Percentiles rank a stretch among this genome's conserved stretches.
Conservation (phyloP, 2,888 invertebrate genomes). For the Drosophila mettleri region DNA sequence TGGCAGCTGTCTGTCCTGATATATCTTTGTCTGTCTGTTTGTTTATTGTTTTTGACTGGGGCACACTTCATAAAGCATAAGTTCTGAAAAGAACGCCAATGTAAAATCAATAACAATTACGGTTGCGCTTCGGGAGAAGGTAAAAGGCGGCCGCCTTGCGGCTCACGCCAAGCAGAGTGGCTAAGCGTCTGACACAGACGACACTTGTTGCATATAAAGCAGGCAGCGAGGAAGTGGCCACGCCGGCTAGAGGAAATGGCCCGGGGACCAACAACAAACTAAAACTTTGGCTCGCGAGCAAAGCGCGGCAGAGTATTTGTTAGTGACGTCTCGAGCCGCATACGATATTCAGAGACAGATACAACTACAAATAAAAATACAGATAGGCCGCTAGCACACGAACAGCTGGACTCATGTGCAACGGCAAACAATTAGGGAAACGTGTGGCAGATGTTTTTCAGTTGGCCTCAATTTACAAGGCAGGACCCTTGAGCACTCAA, state of each 20-base stretch:
- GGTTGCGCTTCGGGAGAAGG: slow-evolving; percentile 50
- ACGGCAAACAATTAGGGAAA: slow-evolving; percentile 71
- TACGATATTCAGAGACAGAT: slow-evolving; percentile 19
- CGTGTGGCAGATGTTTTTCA: slow-evolving; percentile 78
- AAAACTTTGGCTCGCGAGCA: slow-evolving; percentile 64
- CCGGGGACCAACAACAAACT: slow-evolving; percentile 3
- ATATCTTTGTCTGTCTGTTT: slow-evolving; percentile 13
- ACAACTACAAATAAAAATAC: slow-evolving; percentile 20
- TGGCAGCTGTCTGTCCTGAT: slow-evolving; percentile 38
- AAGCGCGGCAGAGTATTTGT: slow-evolving; percentile 33
- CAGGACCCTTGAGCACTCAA: slow-evolving; percentile 64
- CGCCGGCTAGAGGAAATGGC: slow-evolving; percentile 6
- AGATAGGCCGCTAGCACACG: slow-evolving; percentile 31
- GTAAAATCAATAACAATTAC: slow-evolving; percentile 76
- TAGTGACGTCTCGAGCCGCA: neutral
- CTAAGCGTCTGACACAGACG: slow-evolving; percentile 30
- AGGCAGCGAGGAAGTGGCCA: slow-evolving; percentile 56
- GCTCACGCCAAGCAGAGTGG: slow-evolving; percentile 55
- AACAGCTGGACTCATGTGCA: slow-evolving; percentile 67
- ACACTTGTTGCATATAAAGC: slow-evolving; percentile 75
- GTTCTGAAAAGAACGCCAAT: slow-evolving; percentile 63
- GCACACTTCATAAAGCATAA: slow-evolving; percentile 70
- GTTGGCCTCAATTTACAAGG: slow-evolving; percentile 46
- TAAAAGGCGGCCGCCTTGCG: slow-evolving; percentile 26
- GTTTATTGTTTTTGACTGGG: slow-evolving; percentile 26